These are phyloP conservation scores for Plagodis pulveraria DNA, from an alignment of 2,888 invertebrate species.

Conservation along the genomic window DNA sequence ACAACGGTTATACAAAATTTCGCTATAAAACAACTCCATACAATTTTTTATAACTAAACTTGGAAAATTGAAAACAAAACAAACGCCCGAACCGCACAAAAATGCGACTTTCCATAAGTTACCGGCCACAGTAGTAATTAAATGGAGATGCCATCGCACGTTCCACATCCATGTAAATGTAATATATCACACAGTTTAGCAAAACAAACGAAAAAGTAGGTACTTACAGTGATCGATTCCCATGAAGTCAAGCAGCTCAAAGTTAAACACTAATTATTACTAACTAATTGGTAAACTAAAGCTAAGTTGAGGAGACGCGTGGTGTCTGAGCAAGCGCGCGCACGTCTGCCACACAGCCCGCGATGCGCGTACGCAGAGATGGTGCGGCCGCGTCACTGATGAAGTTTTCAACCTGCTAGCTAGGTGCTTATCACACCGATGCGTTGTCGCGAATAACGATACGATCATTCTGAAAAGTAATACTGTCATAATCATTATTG, in stretches of 20 bases:
- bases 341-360: slow-evolving; percentile 56
- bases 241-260: slow-evolving; percentile 50
- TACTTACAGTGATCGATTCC: slow-evolving; percentile 58
- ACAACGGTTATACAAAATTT: no score
- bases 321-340: slow-evolving; percentile 53
- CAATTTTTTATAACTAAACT: neutral
- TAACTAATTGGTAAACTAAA: slow-evolving; percentile 32
- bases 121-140: slow-evolving; percentile 17
- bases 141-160: slow-evolving; percentile 12
- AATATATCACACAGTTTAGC: slow-evolving; percentile 44
- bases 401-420: slow-evolving; percentile 62
- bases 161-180: neutral
- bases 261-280: slow-evolving; percentile 40
- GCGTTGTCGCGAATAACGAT: slow-evolving; percentile 31
- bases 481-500: neutral
- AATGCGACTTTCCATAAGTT: slow-evolving; percentile 25
- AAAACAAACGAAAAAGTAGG: slow-evolving; percentile 14
- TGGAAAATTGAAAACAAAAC: neutral
- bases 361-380: slow-evolving; percentile 31
- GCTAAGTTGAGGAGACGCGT: slow-evolving; percentile 49
- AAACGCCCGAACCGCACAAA: slow-evolving; percentile 8
- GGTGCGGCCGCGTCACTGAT: slow-evolving; percentile 41
- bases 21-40: no score
- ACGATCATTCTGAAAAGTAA: slow-evolving; percentile 15
- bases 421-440: slow-evolving; percentile 58